phyloP scores from a whole-genome alignment of 2,113 vertebrate genomes.

The Dinomys branickii region DNA sequence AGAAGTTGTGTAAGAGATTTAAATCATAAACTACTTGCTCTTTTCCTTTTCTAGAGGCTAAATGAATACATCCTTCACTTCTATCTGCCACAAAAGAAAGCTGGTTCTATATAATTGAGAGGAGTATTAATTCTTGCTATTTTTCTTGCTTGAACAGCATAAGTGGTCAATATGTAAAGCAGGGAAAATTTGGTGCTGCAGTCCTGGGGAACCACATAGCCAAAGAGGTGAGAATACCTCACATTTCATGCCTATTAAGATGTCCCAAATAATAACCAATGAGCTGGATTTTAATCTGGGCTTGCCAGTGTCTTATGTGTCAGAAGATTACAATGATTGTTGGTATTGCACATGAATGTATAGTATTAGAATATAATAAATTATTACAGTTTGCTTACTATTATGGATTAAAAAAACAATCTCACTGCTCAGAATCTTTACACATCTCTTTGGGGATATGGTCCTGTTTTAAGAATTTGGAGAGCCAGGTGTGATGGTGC shows the following conservation, averaged over 20 bases:
- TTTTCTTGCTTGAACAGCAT: slow-evolving; percentile 85
- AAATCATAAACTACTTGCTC: neutral
- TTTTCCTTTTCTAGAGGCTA: neutral
- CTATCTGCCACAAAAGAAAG: neutral
- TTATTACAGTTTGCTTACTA: neutral
- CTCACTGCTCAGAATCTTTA: neutral
- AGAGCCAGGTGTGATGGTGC: neutral
- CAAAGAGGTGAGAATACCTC: slow-evolving; percentile 91
- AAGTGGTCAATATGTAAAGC: slow-evolving; percentile 95
- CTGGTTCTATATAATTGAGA: slow-evolving; percentile 29
- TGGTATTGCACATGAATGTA: slow-evolving; percentile 1
- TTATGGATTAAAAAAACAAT: slow-evolving; percentile 13
- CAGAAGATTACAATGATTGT: neutral
- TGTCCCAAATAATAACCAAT: neutral
- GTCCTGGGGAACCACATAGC: slow-evolving; percentile 92
- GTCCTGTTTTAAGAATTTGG: slow-evolving; percentile 23
- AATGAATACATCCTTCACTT: neutral
- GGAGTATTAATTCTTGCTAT: slow-evolving; percentile 66
- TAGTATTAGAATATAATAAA: slow-evolving; percentile 9
- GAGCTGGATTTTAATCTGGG: neutral
- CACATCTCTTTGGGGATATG: slow-evolving; percentile 15
- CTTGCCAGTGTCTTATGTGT: neutral
- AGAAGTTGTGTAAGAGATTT: slow-evolving; percentile 18
- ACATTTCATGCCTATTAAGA: neutral
- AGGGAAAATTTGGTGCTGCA: slow-evolving; percentile 97